Percentiles rank a stretch among this genome's conserved stretches.
phyloP scores from a whole-genome alignment of 1,140 invertebrate species.

The Euschistus heros region DNA sequence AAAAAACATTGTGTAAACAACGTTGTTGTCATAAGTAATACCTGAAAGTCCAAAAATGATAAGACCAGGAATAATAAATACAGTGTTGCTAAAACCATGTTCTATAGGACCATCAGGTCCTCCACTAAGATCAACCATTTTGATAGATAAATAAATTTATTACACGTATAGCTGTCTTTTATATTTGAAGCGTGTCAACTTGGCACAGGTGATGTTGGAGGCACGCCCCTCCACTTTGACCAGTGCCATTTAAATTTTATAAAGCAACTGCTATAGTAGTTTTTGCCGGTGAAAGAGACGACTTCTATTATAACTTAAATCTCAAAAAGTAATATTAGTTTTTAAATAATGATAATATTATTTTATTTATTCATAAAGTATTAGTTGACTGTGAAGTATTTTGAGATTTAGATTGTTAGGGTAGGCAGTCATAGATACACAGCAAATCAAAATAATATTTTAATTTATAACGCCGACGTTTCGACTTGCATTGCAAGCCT shows the following conservation, averaged over 20 bases:
- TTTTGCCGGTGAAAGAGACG: too few relatives aligned
- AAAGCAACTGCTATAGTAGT: background rate
- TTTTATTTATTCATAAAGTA: too few relatives aligned
- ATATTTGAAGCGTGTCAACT: background rate
- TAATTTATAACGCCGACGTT: too few relatives aligned
- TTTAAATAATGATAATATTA: too few relatives aligned
- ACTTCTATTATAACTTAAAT: too few relatives aligned
- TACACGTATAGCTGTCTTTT: background rate
- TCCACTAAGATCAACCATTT: constrained; percentile 54
- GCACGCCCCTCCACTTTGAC: constrained; percentile 4
- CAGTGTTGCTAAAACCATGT: constrained; percentile 66
- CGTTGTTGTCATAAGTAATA: constrained; percentile 38
- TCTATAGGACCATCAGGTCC: constrained; percentile 57
- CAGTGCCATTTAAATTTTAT: background rate
- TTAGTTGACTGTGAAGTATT: too few relatives aligned
- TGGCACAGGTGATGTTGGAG: background rate
- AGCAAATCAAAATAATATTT: too few relatives aligned
- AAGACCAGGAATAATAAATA: constrained; percentile 64
- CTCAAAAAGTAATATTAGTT: too few relatives aligned
- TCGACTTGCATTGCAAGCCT: too few relatives aligned
- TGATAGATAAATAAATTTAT: constrained; percentile 13
- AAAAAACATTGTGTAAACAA: constrained; percentile 13
- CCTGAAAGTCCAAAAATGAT: constrained; percentile 59
- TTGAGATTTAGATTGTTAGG: too few relatives aligned
- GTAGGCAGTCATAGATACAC: too few relatives aligned